Evolutionary conservation across 2,888 invertebrate species (phyloP), one percentile per base, ranked within the genome.

Genomic region (Patella depressa): DNA sequence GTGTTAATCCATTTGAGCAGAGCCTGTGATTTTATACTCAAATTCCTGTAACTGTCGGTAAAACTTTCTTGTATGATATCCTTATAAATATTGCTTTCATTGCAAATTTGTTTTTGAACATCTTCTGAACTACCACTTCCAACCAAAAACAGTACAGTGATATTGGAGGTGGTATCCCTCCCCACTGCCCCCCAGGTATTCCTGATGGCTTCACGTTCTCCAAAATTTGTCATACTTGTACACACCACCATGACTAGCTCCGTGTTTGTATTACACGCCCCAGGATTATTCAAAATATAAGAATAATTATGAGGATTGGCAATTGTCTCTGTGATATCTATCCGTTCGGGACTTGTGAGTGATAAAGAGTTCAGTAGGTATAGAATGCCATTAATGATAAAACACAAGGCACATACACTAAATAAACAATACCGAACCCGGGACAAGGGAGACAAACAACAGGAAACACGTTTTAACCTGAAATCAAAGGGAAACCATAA

Each of bases 21-120:
- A 78, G 92, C 90, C 15, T 92, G 86, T 19, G 91, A 92, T 84
- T 93, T 93, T 74, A 91, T 88, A 0, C 92, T 92, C 34, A 93
- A 84, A 85, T 92, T 92, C 34, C 89, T 83, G 79, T 93, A 92
- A 14, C 86, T 83, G 79, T 92, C 92, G 3, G 86, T 15, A 79
- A 92, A 90, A 77, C 90, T 86, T 72, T 87, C 89, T 79, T 90
- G 91, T 1, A 91, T 84, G 11, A 91, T 85, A 80, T 91, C 91
- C 1, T 79, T 73, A 79, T 88, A 89, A 57, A 82, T 77, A 53
- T 85, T 80, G 29, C 84, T 83, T 76, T 91, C 91, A 34, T 83
- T 81, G 65, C 83, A 81, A 3, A 88, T 77, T 24, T 79, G 77
- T 29, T 54, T 24, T 71, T 87, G 85, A n/a, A 78, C 17, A 2